Evolutionary conservation across 2,113 vertebrate species (phyloP), one percentile per base, ranked within the genome.

Genomic region (Ramphastos sulfuratus): DNA sequence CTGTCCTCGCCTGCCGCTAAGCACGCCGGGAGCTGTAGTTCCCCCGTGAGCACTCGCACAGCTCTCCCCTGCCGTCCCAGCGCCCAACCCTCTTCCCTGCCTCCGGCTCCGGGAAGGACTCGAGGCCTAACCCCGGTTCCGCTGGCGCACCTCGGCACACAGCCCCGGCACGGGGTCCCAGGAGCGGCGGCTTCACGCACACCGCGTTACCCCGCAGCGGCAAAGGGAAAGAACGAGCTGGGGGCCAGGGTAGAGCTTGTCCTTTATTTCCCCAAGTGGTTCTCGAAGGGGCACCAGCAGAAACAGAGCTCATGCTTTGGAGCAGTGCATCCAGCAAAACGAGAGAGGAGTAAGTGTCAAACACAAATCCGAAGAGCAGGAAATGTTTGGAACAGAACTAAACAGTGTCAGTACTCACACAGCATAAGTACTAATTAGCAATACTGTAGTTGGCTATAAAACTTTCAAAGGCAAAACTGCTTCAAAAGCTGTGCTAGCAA

Each of bases 401-500:
- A 89, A 90, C 44, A 19, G 58, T 10, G 27, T 58, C 88, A 81
- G 76, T 90, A 66, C 84, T 92, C 52, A 87, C 59, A 75, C 1
- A 91, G 87, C 74, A 91, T 63, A 73, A 78, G 72, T 71, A 86
- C 81, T 78, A 87, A 75, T 1, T 8, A 4, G 52, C 48, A 60
- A 71, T 84, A 79, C 31, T 85, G 64, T 39, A 86, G 69, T 70
- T 77, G 39, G 37, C 73, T 92, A 82, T 52, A 87, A 81, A 94
- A 83, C 67, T 93, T 30, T 58, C 79, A 87, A 84, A 94, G 87
- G 96, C 96, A 83, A 97, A 93, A 94, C 48, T 56, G 96, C 95
- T 95, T 82, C 94, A 96, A 96, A 35, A 84, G 88, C 91, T 97
- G 97, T 97, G 97, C 78, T 94, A 95, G 87, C 85, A 84, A 91